A percentile compares a stretch with the other conserved stretches of the same genome.
Evolutionary conservation across 2,113 vertebrate genomes (phyloP).

Genomic region (Columbina picui): DNA sequence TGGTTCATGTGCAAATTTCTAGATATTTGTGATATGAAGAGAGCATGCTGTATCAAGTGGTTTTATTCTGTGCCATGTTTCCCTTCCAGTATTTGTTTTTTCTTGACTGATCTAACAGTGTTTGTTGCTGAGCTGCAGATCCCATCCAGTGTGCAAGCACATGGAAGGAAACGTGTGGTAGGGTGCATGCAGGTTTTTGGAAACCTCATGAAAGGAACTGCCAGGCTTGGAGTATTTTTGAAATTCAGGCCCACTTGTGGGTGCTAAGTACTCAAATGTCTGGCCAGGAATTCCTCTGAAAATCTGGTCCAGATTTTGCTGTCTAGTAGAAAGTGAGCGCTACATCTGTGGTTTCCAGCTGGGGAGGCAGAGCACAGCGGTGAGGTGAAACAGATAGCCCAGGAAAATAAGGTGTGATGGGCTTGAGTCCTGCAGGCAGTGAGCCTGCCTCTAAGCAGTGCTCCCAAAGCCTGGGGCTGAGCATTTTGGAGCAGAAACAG

Average conservation of each 20-base stretch:
- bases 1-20: background rate
- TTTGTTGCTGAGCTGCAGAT: background rate
- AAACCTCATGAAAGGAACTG: background rate
- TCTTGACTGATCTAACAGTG: background rate
- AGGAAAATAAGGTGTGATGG: background rate
- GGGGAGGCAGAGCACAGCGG: fast-evolving
- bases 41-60: background rate
- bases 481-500: background rate
- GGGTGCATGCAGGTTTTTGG: background rate
- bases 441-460: background rate
- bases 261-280: background rate
- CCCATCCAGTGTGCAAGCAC: background rate
- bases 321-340: fast-evolving
- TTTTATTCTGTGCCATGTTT: background rate
- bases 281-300: conserved; percentile 24
- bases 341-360: background rate
- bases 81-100: background rate
- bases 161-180: background rate
- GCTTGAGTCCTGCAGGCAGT: background rate
- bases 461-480: background rate
- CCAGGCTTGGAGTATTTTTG: conserved; percentile 2
- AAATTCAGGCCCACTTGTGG: background rate
- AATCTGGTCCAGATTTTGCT: background rate
- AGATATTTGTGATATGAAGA: background rate
- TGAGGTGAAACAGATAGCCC: background rate